Percentiles rank a stretch among this genome's conserved stretches.
phyloP scores from a whole-genome alignment of 2,797 vertebrate genomes.

The Malurus splendens region DNA sequence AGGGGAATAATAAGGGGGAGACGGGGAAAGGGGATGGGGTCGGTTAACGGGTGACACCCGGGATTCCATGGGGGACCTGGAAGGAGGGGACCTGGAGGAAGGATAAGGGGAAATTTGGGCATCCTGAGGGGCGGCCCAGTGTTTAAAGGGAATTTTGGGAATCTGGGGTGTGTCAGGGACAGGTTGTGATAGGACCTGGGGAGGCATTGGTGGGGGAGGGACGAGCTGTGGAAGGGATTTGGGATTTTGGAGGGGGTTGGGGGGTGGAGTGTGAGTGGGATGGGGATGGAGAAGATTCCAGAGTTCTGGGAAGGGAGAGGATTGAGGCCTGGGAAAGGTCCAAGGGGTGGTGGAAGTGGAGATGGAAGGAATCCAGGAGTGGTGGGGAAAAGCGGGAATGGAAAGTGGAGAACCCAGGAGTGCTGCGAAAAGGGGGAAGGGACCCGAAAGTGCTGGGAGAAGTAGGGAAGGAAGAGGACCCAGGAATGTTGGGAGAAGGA shows the following conservation, averaged over 20 bases:
- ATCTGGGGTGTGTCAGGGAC: too few relatives aligned
- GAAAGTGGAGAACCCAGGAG: neutral
- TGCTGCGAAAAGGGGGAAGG: neutral
- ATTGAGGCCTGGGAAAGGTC: neutral
- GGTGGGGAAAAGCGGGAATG: neutral
- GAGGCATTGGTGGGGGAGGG: neutral
- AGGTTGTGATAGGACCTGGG: rapidly evolving
- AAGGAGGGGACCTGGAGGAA: neutral
- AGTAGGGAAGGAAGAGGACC: neutral
- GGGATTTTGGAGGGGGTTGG: neutral
- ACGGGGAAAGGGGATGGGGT: rapidly evolving
- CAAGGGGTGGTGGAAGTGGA: too few relatives aligned
- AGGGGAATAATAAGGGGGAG: rapidly evolving
- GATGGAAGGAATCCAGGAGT: too few relatives aligned
- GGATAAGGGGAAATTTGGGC: neutral
- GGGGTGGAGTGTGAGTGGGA: neutral
- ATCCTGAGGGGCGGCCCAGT: rapidly evolving
- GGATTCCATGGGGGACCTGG: neutral
- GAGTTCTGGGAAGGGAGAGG: neutral
- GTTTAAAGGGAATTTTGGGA: neutral
- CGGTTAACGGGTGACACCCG: too few relatives aligned
- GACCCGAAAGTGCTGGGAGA: neutral
- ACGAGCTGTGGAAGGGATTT: neutral
- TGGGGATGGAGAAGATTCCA: neutral
- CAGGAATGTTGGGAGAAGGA: neutral